A percentile compares a stretch with the other conserved stretches of the same genome.
Conservation (phyloP, 1,140 invertebrate species). For the Tetragonula clypearis region DNA sequence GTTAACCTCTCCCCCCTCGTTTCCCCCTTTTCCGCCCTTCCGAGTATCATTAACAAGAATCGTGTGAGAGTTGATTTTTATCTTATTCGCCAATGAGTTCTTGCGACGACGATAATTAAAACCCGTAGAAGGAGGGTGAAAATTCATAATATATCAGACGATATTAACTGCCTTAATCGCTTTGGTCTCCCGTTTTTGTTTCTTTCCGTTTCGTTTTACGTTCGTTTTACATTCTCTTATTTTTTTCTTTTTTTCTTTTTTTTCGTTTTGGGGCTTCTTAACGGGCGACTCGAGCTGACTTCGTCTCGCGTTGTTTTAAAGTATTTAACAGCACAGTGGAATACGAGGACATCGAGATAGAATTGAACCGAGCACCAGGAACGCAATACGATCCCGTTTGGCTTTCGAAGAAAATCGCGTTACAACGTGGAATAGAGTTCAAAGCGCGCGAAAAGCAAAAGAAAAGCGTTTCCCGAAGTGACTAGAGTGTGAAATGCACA, state of each 20-base stretch:
- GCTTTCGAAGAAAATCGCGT: not conserved
- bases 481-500: not conserved
- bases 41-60: constrained; percentile 14
- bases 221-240: too few relatives aligned
- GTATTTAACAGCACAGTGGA: not conserved
- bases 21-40: not conserved
- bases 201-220: too few relatives aligned
- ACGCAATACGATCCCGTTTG: too few relatives aligned
- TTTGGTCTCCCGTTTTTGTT: not conserved
- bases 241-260: too few relatives aligned
- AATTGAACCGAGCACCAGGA: not conserved
- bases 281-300: not conserved
- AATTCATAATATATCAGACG: not conserved
- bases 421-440: not conserved
- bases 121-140: not conserved
- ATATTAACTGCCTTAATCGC: not conserved
- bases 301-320: not conserved
- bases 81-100: constrained; percentile 39
- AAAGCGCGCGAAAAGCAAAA: not conserved
- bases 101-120: constrained; percentile 33
- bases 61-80: constrained; percentile 50
- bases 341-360: not conserved
- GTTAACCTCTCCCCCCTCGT: not conserved
- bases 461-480: not conserved
- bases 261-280: not conserved